A percentile compares a stretch with the other conserved stretches of the same genome.
These are phyloP conservation scores for Ophion slaviceki DNA, from an alignment of 2,888 invertebrate genomes.

Conservation along the genomic window DNA sequence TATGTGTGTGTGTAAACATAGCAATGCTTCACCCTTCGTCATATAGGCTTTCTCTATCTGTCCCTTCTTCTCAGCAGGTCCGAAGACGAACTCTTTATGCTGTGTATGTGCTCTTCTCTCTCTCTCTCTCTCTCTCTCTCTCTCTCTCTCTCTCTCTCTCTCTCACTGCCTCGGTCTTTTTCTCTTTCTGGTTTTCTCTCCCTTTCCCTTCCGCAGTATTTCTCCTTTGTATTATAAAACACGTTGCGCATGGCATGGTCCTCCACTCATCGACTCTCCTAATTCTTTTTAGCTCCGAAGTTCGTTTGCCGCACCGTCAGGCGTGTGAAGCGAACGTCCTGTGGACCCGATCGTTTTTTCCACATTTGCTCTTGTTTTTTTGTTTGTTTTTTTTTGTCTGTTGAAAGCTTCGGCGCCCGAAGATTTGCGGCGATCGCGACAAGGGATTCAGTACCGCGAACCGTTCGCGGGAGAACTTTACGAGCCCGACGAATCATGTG, in stretches of 20 bases:
- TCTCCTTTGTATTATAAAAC: conserved; percentile 6
- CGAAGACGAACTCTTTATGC: background rate
- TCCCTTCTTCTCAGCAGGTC: background rate
- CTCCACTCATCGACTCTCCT: conserved; percentile 24
- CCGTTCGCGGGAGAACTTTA: conserved; percentile 19
- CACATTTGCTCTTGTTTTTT: background rate
- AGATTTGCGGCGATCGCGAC: conserved; percentile 1
- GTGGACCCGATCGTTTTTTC: conserved; percentile 19
- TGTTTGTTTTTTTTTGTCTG: background rate
- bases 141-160: background rate
- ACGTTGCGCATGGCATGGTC: background rate
- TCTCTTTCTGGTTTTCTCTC: background rate
- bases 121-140: background rate
- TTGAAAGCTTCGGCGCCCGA: background rate
- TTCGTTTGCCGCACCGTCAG: conserved; percentile 37
- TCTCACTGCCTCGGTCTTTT: background rate
- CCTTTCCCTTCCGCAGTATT: background rate
- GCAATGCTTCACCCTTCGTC: too few species aligned
- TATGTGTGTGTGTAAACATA: too few species aligned
- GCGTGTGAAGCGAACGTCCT: conserved; percentile 49
- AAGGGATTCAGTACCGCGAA: conserved; percentile 41
- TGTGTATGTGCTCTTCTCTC: background rate
- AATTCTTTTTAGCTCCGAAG: conserved; percentile 38
- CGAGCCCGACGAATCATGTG: conserved; percentile 33
- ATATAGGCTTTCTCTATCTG: too few species aligned